Conservation (phyloP, 2,113 vertebrate species). For the Psammodynastes pulverulentus region DNA sequence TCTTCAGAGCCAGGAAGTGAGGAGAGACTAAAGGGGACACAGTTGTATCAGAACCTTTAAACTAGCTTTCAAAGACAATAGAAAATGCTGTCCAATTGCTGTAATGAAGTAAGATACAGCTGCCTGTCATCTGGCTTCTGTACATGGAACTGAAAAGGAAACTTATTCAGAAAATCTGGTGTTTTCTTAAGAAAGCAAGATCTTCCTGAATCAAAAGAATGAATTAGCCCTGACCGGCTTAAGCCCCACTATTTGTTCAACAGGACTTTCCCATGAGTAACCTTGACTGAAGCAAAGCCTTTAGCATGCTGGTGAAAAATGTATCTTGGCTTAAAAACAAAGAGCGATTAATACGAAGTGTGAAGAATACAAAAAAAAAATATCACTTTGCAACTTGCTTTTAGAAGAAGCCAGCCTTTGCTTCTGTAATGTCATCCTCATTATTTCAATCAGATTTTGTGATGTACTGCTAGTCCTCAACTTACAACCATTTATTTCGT, state of each 20-base stretch:
- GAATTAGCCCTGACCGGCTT: background rate
- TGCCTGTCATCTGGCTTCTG: background rate
- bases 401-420: constrained; percentile 1
- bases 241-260: background rate
- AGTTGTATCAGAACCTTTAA: background rate
- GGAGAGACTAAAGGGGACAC: background rate
- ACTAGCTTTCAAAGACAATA: background rate
- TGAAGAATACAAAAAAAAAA: background rate
- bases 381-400: background rate
- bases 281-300: background rate
- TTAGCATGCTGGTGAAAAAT: background rate
- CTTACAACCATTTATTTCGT: background rate
- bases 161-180: background rate
- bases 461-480: background rate
- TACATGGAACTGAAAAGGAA: background rate
- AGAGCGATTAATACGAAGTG: background rate
- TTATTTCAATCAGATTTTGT: background rate
- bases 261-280: background rate
- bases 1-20: background rate
- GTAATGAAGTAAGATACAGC: background rate
- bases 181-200: background rate
- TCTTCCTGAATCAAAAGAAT: background rate
- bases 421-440: constrained; percentile 23
- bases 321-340: background rate
- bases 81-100: background rate